A percentile compares a stretch with the other conserved stretches of the same genome.
These are phyloP conservation scores for Apis laboriosa DNA, from an alignment of 1,140 invertebrate species.

Conservation along the genomic window DNA sequence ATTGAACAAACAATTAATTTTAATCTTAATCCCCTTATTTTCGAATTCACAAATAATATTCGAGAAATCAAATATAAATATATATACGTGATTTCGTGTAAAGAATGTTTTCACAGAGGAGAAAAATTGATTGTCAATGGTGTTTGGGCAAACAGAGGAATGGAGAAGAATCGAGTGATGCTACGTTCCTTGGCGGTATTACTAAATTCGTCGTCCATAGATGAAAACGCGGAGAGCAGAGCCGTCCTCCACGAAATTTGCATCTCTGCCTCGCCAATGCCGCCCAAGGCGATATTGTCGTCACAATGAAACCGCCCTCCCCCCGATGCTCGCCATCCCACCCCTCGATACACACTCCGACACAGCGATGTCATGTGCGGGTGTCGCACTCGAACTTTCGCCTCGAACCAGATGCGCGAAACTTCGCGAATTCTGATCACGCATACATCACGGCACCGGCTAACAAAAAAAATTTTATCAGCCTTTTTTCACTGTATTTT, in stretches of 20 bases:
- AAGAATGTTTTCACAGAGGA: too few relatives aligned
- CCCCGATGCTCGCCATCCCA: slow-evolving; percentile 56
- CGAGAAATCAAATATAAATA: too few relatives aligned
- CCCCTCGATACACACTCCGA: slow-evolving; percentile 56
- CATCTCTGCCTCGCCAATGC: slow-evolving; percentile 72
- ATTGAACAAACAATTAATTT: background rate
- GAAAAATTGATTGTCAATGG: background rate
- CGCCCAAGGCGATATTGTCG: slow-evolving; percentile 78
- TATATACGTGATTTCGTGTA: background rate
- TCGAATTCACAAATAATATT: background rate
- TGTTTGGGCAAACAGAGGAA: too few relatives aligned
- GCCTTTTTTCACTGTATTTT: background rate
- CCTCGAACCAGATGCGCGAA: slow-evolving; percentile 62
- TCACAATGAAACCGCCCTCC: slow-evolving; percentile 73
- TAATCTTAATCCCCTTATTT: background rate
- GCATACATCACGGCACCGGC: slow-evolving; percentile 55
- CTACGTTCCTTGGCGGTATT: slow-evolving; percentile 9
- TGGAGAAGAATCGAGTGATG: background rate
- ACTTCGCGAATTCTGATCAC: slow-evolving; percentile 67
- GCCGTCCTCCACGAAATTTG: slow-evolving; percentile 66
- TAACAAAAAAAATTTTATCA: slow-evolving; percentile 47
- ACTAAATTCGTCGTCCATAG: slow-evolving; percentile 52
- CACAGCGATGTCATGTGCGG: slow-evolving; percentile 61
- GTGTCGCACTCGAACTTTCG: slow-evolving; percentile 64
- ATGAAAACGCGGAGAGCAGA: slow-evolving; percentile 55